Percentiles rank a stretch among this genome's conserved stretches.
Conservation (phyloP, 2,888 invertebrate genomes). For the Agelastica alni region DNA sequence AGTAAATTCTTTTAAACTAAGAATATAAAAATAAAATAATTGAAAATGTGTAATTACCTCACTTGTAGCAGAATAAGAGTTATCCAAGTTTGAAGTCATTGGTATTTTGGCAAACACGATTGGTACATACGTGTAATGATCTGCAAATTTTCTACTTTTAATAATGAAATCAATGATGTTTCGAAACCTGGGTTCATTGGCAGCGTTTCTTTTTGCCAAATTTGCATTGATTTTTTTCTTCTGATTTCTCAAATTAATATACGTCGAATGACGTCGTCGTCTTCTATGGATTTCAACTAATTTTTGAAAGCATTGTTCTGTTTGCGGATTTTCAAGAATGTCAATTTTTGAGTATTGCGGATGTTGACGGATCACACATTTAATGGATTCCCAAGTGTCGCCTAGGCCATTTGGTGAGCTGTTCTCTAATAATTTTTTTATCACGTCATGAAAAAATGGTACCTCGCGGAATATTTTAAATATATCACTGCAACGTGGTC, state of each 20-base stretch:
- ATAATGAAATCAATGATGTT: conserved; percentile 34
- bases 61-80: too few species aligned
- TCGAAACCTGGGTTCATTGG: conserved; percentile 22
- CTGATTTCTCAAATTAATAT: conserved; percentile 26
- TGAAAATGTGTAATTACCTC: too few species aligned
- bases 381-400: conserved; percentile 30
- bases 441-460: conserved; percentile 13
- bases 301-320: conserved; percentile 29
- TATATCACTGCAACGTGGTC: conserved; percentile 3
- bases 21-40: too few species aligned
- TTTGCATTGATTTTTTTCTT: conserved; percentile 24
- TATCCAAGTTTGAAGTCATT: not conserved
- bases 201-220: conserved; percentile 19
- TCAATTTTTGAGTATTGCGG: conserved; percentile 20
- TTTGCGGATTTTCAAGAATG: conserved; percentile 28
- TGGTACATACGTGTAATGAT: conserved; percentile 36
- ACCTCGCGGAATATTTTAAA: conserved; percentile 16
- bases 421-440: conserved; percentile 20
- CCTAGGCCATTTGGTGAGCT: conserved; percentile 10
- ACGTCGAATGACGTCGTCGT: conserved; percentile 31
- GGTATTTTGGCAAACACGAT: conserved; percentile 36
- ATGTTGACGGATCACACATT: conserved; percentile 30
- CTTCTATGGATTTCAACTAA: conserved; percentile 27
- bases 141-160: conserved; percentile 35
- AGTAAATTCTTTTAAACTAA: too few species aligned